phyloP scores from a whole-genome alignment of 2,797 vertebrate species.

The Ctenochaetus hawaiiensis region DNA sequence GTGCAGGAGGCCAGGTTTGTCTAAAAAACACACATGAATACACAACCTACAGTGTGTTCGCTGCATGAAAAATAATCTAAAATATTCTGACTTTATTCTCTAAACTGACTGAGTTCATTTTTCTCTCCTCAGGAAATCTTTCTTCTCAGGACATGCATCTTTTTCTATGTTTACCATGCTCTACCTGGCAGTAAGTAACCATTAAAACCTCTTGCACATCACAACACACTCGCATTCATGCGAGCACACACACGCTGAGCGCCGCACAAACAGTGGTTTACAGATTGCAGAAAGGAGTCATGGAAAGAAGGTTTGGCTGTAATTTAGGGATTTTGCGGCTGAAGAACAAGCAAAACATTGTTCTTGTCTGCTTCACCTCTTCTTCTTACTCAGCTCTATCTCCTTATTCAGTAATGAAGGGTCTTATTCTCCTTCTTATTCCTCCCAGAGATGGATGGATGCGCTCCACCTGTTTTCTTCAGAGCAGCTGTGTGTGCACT shows the following conservation, averaged over 20 bases:
- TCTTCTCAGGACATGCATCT: constrained; percentile 98
- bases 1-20: constrained; percentile 96
- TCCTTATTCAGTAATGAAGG: constrained; percentile 37
- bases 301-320: constrained; percentile 39
- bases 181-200: constrained; percentile 95
- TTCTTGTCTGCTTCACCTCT: constrained; percentile 48
- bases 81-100: background rate
- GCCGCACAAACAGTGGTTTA: constrained; percentile 47
- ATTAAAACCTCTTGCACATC: constrained; percentile 8
- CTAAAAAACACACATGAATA: background rate
- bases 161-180: constrained; percentile 99
- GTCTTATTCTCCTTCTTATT: constrained; percentile 33
- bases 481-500: constrained; percentile 73
- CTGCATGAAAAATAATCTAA: background rate
- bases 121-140: constrained; percentile 92
- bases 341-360: constrained; percentile 43
- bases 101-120: constrained; percentile 2
- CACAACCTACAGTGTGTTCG: background rate
- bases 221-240: constrained; percentile 18
- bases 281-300: constrained; percentile 39
- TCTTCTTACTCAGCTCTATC: constrained; percentile 11
- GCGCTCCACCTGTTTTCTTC: constrained; percentile 72
- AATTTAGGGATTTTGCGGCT: constrained; percentile 56
- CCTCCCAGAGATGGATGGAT: constrained; percentile 60
- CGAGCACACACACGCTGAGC: constrained; percentile 30